Conservation (phyloP, 1,140 invertebrate species). For the Nephila pilipes region DNA sequence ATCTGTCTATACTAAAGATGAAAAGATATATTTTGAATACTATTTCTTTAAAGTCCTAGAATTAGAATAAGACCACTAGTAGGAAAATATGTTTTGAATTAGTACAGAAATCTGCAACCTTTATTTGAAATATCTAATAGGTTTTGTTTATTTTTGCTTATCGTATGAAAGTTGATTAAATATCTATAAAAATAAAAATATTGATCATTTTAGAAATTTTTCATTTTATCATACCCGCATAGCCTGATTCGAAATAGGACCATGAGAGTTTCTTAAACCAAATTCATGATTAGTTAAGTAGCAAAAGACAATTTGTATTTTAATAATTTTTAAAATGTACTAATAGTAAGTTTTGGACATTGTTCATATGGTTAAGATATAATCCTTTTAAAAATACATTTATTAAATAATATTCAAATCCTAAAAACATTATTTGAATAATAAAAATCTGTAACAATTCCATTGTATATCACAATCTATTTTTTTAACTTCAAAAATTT, state of each 20-base stretch:
- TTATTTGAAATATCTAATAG: neutral
- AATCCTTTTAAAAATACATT: no score
- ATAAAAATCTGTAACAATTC: no score
- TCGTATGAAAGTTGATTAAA: neutral
- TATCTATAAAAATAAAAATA: neutral
- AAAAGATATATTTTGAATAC: conserved; percentile 12
- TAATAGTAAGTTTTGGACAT: no score
- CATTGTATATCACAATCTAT: no score
- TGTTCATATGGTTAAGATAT: no score
- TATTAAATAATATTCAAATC: no score
- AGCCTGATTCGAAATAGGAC: neutral
- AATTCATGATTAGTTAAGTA: no score
- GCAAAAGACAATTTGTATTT: no score
- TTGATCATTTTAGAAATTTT: neutral
- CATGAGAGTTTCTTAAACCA: neutral
- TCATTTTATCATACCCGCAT: neutral
- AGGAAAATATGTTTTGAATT: neutral
- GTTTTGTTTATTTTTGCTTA: neutral
- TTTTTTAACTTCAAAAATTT: no score
- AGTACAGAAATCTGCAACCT: neutral
- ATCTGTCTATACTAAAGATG: neutral
- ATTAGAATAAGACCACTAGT: neutral
- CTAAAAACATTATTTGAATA: no score
- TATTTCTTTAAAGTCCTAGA: neutral
- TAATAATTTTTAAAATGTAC: no score